A percentile compares a stretch with the other conserved stretches of the same genome.
These are phyloP conservation scores for Rallus crepitans DNA, from an alignment of 2,797 vertebrate species.

Conservation along the genomic window DNA sequence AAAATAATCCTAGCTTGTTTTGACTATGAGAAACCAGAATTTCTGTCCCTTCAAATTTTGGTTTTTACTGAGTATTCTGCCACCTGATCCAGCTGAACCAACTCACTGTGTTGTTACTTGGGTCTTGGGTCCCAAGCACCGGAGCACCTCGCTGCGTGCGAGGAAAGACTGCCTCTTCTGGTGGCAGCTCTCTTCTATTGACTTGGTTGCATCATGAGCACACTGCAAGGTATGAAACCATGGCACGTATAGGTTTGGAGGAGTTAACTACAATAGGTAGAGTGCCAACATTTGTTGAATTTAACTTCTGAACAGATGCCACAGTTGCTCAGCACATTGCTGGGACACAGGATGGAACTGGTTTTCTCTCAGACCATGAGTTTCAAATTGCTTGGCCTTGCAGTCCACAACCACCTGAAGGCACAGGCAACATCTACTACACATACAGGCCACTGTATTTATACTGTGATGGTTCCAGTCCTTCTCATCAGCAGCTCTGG, in stretches of 20 bases:
- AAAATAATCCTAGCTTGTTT: not conserved
- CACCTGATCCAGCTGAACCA: not conserved
- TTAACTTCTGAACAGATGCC: not conserved
- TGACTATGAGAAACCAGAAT: not conserved
- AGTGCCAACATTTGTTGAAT: rapidly evolving
- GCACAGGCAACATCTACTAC: not conserved
- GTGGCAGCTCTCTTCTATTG: not conserved
- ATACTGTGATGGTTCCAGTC: rapidly evolving
- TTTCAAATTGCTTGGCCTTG: not conserved
- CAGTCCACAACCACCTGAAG: not conserved
- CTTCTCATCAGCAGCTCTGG: not conserved
- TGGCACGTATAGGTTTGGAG: rapidly evolving
- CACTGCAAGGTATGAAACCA: not conserved
- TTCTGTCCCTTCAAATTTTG: not conserved
- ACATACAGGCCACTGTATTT: not conserved
- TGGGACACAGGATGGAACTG: rapidly evolving
- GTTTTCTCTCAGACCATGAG: not conserved
- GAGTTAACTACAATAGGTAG: not conserved
- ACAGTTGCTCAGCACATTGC: not conserved
- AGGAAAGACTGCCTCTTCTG: not conserved
- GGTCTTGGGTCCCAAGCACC: rapidly evolving
- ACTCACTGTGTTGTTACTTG: not conserved
- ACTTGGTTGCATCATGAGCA: rapidly evolving
- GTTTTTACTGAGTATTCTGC: not conserved
- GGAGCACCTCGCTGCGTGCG: rapidly evolving